Evolutionary conservation across 1,140 invertebrate species (phyloP).

Genomic region (Drosophila gunungcola): DNA sequence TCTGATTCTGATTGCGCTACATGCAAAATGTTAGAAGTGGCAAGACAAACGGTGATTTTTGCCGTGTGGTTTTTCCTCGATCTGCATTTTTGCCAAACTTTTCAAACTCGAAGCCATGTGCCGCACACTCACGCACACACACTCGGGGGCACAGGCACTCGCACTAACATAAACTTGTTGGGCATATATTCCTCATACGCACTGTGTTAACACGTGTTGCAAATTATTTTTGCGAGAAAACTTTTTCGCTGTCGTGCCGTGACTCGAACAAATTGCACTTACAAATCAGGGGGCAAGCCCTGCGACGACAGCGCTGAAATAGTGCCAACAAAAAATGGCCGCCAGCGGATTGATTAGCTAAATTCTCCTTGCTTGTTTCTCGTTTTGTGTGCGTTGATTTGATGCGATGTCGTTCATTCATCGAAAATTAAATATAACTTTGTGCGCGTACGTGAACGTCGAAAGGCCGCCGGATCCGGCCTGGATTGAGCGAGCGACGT

Average conservation of each 20-base stretch:
- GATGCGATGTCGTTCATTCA: conserved; percentile 14
- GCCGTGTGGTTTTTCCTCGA: conserved; percentile 3
- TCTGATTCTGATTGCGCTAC: conserved; percentile 11
- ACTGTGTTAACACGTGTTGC: conserved; percentile 78
- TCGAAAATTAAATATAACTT: conserved; percentile 24
- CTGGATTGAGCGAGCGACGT: conserved; percentile 16
- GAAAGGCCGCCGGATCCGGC: conserved; percentile 28
- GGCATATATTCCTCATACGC: conserved; percentile 61
- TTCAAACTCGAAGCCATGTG: conserved; percentile 32
- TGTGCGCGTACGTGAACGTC: conserved; percentile 27
- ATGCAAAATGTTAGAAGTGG: conserved; percentile 31
- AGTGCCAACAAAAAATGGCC: conserved; percentile 38
- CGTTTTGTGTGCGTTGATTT: conserved; percentile 29
- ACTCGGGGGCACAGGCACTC: neutral
- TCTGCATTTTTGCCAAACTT: conserved; percentile 11
- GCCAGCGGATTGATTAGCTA: conserved; percentile 27
- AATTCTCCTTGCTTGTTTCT: conserved; percentile 1
- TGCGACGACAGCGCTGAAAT: conserved; percentile 28
- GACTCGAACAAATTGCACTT: conserved; percentile 64
- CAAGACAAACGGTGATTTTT: conserved; percentile 5
- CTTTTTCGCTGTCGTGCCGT: conserved; percentile 45
- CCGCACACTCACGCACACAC: conserved; percentile 30
- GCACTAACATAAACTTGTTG: conserved; percentile 5
- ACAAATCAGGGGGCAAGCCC: conserved; percentile 22
- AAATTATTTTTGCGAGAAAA: conserved; percentile 48